Evolutionary conservation across 2,888 invertebrate genomes (phyloP), one percentile per base, ranked within the genome.

Genomic region (Peribatodes rhomboidaria): DNA sequence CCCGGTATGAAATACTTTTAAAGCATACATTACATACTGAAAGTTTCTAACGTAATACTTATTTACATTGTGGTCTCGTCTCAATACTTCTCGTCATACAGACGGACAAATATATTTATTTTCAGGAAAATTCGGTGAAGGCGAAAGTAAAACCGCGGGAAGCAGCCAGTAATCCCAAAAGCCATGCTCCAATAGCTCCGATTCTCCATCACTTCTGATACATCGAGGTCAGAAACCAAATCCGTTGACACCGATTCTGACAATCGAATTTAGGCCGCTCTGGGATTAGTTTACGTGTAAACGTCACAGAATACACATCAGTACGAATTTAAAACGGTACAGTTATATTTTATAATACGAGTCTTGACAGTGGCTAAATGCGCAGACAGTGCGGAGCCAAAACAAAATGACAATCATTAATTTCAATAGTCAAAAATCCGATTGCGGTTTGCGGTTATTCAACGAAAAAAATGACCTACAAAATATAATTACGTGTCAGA

Each of bases 111-210:
- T n/a, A n/a, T n/a, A n/a, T n/a, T n/a, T n/a, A n/a, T n/a, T 27
- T 27, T 6, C 27, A 27, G 27, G 6, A 46, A 11, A 7, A 13
- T 1, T 4, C 4, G 13, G 13, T 4, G 1, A 22, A 46, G 13
- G 10, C n/a, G 1, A 13, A 4, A 46, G 22, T 7, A 1, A 20
- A 1, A 22, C 46, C 11, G 22, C 20, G 20, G 13, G 14, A 46
- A 3, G 20, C 11, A 18, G n/a, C 44, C 22, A n/a, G 49, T 33
- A 50, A 59, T 50, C 50, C 35, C 58, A n/a, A n/a, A 41, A 58
- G 33, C 37, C 44, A 46, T 11, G 60, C 60, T 53, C 60, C 13
- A 18, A 16, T 52, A 44, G 42, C 13, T 52, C 33, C 35, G 18
- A 50, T 35, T 18, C 35, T 18, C 47, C 47, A 20, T 35, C 50